phyloP scores from a whole-genome alignment of 2,797 vertebrate genomes.

The Macropodus opercularis region DNA sequence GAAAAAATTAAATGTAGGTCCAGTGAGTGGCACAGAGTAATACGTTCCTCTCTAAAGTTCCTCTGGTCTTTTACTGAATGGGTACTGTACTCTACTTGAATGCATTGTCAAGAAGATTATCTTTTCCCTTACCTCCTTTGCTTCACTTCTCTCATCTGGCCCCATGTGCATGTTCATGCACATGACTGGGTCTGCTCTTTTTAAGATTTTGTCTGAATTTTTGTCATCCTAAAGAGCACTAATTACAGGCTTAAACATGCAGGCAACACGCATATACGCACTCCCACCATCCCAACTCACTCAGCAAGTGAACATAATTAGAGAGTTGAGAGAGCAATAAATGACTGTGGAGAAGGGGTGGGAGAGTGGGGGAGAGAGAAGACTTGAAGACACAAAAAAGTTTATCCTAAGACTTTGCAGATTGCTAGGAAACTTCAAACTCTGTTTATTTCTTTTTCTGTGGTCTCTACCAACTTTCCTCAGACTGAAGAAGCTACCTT shows the following conservation, averaged over 20 bases:
- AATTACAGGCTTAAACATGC: slow-evolving; percentile 77
- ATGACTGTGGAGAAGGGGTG: slow-evolving; percentile 49
- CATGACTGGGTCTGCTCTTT: slow-evolving; percentile 49
- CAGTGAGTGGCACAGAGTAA: slow-evolving; percentile 14
- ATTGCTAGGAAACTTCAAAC: slow-evolving; percentile 43
- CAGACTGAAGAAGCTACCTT: too few species aligned
- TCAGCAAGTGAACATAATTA: slow-evolving; percentile 73
- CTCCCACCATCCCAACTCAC: slow-evolving; percentile 65
- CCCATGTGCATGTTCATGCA: neutral
- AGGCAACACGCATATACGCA: slow-evolving; percentile 51
- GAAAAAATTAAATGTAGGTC: neutral
- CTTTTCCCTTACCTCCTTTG: neutral
- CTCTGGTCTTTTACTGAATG: slow-evolving; percentile 38
- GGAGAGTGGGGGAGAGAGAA: slow-evolving; percentile 30
- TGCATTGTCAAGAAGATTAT: too few species aligned
- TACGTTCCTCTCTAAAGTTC: slow-evolving; percentile 29
- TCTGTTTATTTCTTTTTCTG: too few species aligned
- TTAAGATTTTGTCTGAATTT: slow-evolving; percentile 72
- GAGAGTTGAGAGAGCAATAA: slow-evolving; percentile 68
- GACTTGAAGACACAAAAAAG: slow-evolving; percentile 64
- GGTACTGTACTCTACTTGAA: slow-evolving; percentile 57
- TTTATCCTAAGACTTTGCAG: slow-evolving; percentile 55
- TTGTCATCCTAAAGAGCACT: slow-evolving; percentile 76
- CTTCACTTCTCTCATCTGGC: neutral
- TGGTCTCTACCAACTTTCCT: too few species aligned